Evolutionary conservation across 2,888 invertebrate genomes (phyloP).

Genomic region (Hypercompe scribonia): DNA sequence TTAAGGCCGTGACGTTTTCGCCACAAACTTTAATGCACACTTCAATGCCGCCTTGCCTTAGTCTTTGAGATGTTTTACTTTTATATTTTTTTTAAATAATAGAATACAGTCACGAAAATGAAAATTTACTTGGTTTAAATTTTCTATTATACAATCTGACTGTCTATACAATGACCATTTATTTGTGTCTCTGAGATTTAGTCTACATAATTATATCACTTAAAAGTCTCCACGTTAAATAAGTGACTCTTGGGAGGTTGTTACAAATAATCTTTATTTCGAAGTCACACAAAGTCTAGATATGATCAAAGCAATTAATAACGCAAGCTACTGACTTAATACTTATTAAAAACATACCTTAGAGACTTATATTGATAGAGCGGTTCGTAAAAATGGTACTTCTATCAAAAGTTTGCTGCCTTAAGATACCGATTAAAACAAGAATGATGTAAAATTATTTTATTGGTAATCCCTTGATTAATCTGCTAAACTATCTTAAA

Average conservation of each 20-base stretch:
- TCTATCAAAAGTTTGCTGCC: not conserved
- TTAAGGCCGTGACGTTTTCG: conserved; percentile 21
- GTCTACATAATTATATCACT: no score
- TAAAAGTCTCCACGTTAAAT: no score
- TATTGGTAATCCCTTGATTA: not conserved
- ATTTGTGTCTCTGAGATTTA: not conserved
- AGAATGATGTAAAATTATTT: not conserved
- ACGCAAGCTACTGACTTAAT: not conserved
- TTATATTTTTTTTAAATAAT: conserved; percentile 36
- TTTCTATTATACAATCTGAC: not conserved
- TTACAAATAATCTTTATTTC: not conserved
- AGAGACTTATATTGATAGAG: not conserved
- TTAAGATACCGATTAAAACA: not conserved
- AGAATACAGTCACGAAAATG: conserved; percentile 12
- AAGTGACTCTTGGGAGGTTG: no score
- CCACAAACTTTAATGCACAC: conserved; percentile 39
- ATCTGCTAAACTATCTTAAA: not conserved
- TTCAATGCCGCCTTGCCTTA: conserved; percentile 31
- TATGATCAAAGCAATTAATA: not conserved
- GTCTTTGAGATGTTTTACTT: conserved; percentile 35
- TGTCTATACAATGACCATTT: not conserved
- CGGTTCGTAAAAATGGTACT: not conserved
- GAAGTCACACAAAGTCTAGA: not conserved
- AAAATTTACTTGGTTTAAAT: not conserved
- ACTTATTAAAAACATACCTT: not conserved